Base-by-base conservation (phyloP, 2,113 vertebrate species). In the Lichenostomus cassidix region DNA sequence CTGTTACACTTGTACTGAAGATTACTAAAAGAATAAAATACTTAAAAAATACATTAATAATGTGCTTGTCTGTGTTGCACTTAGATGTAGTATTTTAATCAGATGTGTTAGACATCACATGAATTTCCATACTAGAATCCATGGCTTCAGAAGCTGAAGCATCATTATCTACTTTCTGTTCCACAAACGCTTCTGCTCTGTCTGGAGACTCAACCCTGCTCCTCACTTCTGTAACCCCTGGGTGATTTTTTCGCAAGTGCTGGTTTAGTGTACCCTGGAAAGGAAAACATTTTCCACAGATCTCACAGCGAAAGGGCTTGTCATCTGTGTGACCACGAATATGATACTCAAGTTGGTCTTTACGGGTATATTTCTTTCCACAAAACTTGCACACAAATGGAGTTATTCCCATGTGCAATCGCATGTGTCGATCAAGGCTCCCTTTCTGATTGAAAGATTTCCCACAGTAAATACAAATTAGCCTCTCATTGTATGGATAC, bases 391-490 rank as follows among this genome's bases (percentile, higher is more conserved):
- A 99, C 75, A 99, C 99, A 13, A 99, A 99, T 24, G 99, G 99
- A 39, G 99, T 99, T 97, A 99, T 99, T 67, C 99, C 99, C 99
- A 99, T 99, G 89, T 99, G 99, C 77, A 99, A 96, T 20, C 99
- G 98, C 99, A 99, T 99, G 97, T 99, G 99, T 73, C 99, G 98
- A 95, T 99, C 99, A 7, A 99, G 98, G 94, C 99, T 99, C 79
- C 99, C 99, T 92, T 99, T 99, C 98, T 99, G 99, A 97, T 99
- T 99, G 97, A 99, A 99, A 91, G 99, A 99, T 96, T 99, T 99
- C 15, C 99, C 99, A 69, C 99, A 99, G 98, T 99, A 99, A 97
- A 99, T 99, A 91, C 99, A 99, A 95, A 99, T 98, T 53, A 99
- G 96, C 96, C 99, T 98, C 96, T 99, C 99, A 4, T 98, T 99